A percentile compares a stretch with the other conserved stretches of the same genome.
Evolutionary conservation across 2,888 invertebrate species (phyloP).

Genomic region (Corbicula japonica): DNA sequence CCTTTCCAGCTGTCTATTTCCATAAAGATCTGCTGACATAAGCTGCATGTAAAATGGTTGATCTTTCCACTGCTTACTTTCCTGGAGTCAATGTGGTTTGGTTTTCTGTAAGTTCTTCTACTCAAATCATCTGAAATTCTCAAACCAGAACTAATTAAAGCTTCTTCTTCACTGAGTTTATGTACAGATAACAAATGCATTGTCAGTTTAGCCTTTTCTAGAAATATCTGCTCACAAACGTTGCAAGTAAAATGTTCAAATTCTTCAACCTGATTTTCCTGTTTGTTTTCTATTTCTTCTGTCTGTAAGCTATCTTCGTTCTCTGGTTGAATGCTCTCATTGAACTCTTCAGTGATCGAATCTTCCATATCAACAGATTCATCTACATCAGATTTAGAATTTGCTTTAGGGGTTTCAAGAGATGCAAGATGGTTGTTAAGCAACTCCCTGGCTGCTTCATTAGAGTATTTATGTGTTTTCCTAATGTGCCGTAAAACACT

Average conservation of each 20-base stretch:
- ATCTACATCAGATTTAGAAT: constrained; percentile 21
- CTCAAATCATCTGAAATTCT: constrained; percentile 27
- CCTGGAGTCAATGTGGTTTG: neutral
- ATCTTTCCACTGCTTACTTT: too few species aligned
- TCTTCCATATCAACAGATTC: constrained; percentile 21
- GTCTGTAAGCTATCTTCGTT: constrained; percentile 2
- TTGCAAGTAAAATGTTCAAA: constrained; percentile 52
- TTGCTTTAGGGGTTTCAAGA: constrained; percentile 21
- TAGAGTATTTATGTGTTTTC: constrained; percentile 49
- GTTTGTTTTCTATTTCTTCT: neutral
- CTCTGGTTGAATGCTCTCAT: neutral
- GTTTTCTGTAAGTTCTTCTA: too few species aligned
- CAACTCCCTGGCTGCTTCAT: constrained; percentile 52
- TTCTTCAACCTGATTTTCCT: constrained; percentile 13
- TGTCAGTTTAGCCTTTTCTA: constrained; percentile 37
- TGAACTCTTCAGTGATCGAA: constrained; percentile 13
- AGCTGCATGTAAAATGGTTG: constrained; percentile 47
- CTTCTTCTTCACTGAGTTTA: constrained; percentile 48
- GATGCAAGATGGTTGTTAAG: constrained; percentile 46
- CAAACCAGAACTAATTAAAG: constrained; percentile 33
- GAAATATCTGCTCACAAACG: constrained; percentile 55
- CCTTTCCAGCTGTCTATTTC: constrained; percentile 36
- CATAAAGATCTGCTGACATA: constrained; percentile 59
- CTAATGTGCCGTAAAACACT: constrained; percentile 61
- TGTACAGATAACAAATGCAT: constrained; percentile 51